A percentile compares a stretch with the other conserved stretches of the same genome.
Conservation (phyloP, 2,113 vertebrate species). For the Callospermophilus lateralis region DNA sequence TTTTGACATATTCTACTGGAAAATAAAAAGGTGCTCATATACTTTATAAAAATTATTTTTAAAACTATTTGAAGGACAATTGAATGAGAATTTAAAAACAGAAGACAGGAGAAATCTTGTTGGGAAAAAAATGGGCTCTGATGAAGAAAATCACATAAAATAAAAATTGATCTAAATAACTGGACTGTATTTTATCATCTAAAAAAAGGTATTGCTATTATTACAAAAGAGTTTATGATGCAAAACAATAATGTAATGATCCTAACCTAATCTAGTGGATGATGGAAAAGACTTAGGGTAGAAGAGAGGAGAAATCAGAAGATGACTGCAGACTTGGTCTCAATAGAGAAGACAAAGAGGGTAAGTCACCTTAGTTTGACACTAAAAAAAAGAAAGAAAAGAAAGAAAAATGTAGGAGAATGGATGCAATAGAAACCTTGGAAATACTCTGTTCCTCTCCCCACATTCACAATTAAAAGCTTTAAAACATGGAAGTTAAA, state of each 20-base stretch:
- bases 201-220: background rate
- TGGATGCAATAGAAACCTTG: background rate
- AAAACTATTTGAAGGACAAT: background rate
- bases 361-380: background rate
- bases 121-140: background rate
- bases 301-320: background rate
- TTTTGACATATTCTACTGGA: background rate
- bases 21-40: background rate
- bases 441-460: background rate
- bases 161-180: background rate
- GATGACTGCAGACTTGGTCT: background rate
- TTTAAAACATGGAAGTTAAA: background rate
- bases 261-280: background rate
- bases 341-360: background rate
- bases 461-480: background rate
- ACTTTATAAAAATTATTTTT: background rate
- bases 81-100: background rate
- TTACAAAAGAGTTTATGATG: background rate
- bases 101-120: background rate
- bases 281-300: background rate
- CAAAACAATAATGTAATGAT: background rate
- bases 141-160: background rate
- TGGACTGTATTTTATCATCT: background rate
- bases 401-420: background rate
- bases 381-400: background rate